phyloP scores from a whole-genome alignment of 2,888 invertebrate genomes.

The Spatulosminthurus flaviceps region DNA sequence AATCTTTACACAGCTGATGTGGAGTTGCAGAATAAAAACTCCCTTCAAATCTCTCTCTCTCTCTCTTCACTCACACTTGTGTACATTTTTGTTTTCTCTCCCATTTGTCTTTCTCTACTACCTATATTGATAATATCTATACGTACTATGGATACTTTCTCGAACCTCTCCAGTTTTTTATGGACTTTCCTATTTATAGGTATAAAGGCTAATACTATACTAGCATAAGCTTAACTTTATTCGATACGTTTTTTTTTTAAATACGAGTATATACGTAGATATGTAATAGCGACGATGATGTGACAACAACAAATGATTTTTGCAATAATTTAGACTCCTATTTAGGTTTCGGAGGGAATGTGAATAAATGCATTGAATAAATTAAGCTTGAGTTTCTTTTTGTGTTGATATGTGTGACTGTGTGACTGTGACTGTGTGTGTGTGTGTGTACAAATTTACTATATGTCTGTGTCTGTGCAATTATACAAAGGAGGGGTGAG shows the following conservation, averaged over 20 bases:
- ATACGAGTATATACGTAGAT: too few relatives aligned
- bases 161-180: too few relatives aligned
- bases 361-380: slow-evolving; percentile 20
- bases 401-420: too few relatives aligned
- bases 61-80: slow-evolving; percentile 14
- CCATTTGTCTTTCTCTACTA: neutral
- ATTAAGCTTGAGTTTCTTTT: neutral
- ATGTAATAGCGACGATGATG: too few relatives aligned
- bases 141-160: too few relatives aligned
- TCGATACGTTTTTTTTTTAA: neutral
- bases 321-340: slow-evolving; percentile 12
- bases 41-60: too few relatives aligned
- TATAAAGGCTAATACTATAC: too few relatives aligned
- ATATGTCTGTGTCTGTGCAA: neutral
- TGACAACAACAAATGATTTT: slow-evolving; percentile 5
- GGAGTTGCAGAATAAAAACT: slow-evolving; percentile 20
- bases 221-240: too few relatives aligned
- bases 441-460: too few relatives aligned
- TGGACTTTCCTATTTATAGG: too few relatives aligned
- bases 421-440: too few relatives aligned
- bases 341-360: neutral
- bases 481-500: neutral
- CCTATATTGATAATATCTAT: too few relatives aligned
- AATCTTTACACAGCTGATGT: slow-evolving; percentile 32
- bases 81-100: slow-evolving; percentile 7